phyloP scores from a whole-genome alignment of 2,888 invertebrate species.

The Seira musarum region DNA sequence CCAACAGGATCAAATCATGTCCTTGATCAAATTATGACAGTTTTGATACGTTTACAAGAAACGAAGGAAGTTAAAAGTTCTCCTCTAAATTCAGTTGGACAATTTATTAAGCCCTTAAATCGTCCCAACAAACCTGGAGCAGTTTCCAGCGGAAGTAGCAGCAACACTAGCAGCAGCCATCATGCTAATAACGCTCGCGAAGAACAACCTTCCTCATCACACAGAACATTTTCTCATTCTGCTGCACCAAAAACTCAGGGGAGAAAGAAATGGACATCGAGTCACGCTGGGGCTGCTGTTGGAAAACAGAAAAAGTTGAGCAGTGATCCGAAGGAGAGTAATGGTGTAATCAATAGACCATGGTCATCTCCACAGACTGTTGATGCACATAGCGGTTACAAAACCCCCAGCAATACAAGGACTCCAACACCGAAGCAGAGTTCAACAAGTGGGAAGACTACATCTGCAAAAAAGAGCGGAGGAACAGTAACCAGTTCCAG shows the following conservation, averaged over 20 bases:
- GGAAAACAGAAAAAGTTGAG: neutral
- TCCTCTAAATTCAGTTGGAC: neutral
- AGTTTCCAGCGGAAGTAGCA: constrained; percentile 2
- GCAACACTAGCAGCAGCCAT: constrained; percentile 1
- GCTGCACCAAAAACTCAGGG: constrained; percentile 8
- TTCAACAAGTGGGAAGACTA: neutral
- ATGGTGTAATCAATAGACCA: neutral
- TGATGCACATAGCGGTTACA: neutral
- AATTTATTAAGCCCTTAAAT: neutral
- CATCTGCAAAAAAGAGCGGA: neutral
- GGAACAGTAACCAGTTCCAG: neutral
- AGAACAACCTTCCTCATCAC: neutral
- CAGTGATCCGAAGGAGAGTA: neutral
- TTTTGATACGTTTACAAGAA: constrained; percentile 21
- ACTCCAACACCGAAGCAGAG: constrained; percentile 25
- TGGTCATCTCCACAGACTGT: constrained; percentile 2
- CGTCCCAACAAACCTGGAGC: constrained; percentile 13
- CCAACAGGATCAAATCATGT: neutral
- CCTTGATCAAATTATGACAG: constrained; percentile 4
- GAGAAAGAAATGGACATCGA: constrained; percentile 37
- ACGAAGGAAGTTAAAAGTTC: neutral
- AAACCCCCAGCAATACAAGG: neutral
- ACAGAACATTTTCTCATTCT: neutral
- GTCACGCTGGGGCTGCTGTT: neutral
- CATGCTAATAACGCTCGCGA: constrained; percentile 16